Base-by-base conservation (phyloP, 1,140 invertebrate species). In the Zaprionus inermis region DNA sequence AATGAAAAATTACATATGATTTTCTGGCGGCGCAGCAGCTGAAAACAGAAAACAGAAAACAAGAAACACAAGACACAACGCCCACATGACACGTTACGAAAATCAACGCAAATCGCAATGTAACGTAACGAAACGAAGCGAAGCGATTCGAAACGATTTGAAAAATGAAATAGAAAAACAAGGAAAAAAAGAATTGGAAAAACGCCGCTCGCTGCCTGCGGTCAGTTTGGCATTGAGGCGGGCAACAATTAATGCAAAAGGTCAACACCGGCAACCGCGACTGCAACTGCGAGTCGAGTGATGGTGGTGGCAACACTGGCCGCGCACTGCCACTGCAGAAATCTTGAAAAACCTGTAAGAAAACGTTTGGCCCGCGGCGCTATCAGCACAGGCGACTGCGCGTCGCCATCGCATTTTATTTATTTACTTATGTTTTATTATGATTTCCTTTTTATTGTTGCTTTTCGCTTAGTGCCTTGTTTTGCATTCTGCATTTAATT, bases 181-280 rank as follows among this genome's bases (percentile, higher is more conserved):
- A n/a, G 3, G 9, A 38, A 38, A n/a, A 38, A n/a, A n/a, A 38
- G n/a, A 38, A n/a, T 38, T 5, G 38, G 60, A 61, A 81, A 72
- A 73, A 10, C 22, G 16, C 10, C 5, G 11, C 12, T 44, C 67
- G 5, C 44, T 70, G 66, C 6, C 16, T 14, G 14, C 36, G 58
- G 66, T 52, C 71, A 75, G 54, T 57, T 63, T 85, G 77, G 71
- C 79, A 78, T 83, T 82, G 80, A 66, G 16, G 18, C 54, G 67
- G 36, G 34, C 18, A 70, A 68, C 82, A 85, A 86, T 82, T 86
- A 85, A 85, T 81, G 76, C 82, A 82, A 85, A 86, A 85, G 82
- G 83, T 85, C 82, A 86, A 51, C 65, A 57, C 52, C 58, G 70
- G 41, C 64, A 51, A 52, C 61, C 12, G 32, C 16, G 18, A 38